These are phyloP conservation scores for Parnassius orleans DNA, from an alignment of 2,888 invertebrate species.

Conservation along the genomic window DNA sequence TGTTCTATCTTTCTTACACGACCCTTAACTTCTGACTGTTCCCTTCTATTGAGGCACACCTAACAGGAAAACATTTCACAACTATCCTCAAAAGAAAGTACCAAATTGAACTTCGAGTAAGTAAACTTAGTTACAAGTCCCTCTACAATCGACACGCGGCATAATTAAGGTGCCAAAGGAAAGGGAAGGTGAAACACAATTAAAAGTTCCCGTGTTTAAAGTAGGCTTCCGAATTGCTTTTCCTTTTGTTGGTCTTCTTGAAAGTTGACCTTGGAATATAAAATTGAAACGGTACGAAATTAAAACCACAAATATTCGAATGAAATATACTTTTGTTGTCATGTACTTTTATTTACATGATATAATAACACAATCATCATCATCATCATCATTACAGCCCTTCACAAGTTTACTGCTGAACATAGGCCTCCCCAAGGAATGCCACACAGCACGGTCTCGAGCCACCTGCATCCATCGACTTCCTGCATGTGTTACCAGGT, in stretches of 20 bases:
- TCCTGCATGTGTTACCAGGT: too few relatives aligned
- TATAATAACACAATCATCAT: too few relatives aligned
- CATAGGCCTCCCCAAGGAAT: too few relatives aligned
- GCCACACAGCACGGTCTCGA: too few relatives aligned
- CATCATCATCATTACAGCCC: too few relatives aligned
- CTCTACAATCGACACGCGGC: conserved; percentile 24
- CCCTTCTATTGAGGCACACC: conserved; percentile 9
- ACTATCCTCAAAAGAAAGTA: conserved; percentile 31
- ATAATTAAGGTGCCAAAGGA: conserved; percentile 25
- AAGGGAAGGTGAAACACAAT: conserved; percentile 26
- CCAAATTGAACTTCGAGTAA: conserved; percentile 23
- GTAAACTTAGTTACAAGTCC: conserved; percentile 25
- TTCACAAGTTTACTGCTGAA: too few relatives aligned
- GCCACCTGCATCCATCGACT: too few relatives aligned
- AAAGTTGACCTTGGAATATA: conserved; percentile 21
- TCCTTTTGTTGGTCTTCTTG: conserved; percentile 24
- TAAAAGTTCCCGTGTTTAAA: conserved; percentile 28
- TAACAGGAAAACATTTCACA: conserved; percentile 25
- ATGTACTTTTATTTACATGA: too few relatives aligned
- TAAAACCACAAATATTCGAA: background rate
- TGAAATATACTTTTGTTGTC: too few relatives aligned
- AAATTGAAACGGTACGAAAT: conserved; percentile 15
- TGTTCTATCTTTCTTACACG: conserved; percentile 14
- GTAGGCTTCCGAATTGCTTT: conserved; percentile 20
- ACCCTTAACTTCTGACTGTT: conserved; percentile 13